Evolutionary conservation across 1,140 invertebrate species (phyloP).

Genomic region (Hormaphis cornu): DNA sequence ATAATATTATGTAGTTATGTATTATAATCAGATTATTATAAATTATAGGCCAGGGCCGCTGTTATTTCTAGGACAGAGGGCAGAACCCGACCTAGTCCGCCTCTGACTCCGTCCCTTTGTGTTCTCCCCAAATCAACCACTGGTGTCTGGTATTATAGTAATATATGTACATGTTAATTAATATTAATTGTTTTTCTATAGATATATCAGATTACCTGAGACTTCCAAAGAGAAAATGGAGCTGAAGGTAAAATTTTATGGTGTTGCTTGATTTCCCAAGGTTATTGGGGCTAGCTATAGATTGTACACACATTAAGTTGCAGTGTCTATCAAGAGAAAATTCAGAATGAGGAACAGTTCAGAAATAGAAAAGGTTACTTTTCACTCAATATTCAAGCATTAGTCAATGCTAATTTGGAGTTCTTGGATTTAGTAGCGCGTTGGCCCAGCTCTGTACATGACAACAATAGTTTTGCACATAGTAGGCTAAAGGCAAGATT

Average conservation of each 20-base stretch:
- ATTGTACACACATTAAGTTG: constrained; percentile 42
- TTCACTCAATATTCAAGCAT: constrained; percentile 43
- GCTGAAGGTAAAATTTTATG: constrained; percentile 37
- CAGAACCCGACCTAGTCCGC: too few relatives aligned
- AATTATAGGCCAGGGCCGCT: too few relatives aligned
- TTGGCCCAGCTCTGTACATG: constrained; percentile 42
- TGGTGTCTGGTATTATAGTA: too few relatives aligned
- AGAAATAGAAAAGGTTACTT: constrained; percentile 43
- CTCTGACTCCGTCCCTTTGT: too few relatives aligned
- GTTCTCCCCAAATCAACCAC: too few relatives aligned
- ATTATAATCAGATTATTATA: too few relatives aligned
- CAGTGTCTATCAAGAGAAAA: constrained; percentile 33
- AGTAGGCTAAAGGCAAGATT: constrained; percentile 36
- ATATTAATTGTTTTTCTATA: neutral
- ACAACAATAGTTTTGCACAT: constrained; percentile 40
- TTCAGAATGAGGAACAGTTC: constrained; percentile 37
- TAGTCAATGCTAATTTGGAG: constrained; percentile 40
- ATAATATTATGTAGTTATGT: too few relatives aligned
- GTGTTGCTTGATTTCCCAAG: constrained; percentile 40
- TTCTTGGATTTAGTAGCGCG: constrained; percentile 41
- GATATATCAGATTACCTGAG: constrained; percentile 37
- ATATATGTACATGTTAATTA: too few relatives aligned
- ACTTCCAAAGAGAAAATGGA: constrained; percentile 34
- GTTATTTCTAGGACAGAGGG: too few relatives aligned
- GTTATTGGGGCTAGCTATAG: too few relatives aligned